Percentiles rank a stretch among this genome's conserved stretches.
Evolutionary conservation across 2,888 invertebrate genomes (phyloP).

Genomic region (Seira sanloemensis): DNA sequence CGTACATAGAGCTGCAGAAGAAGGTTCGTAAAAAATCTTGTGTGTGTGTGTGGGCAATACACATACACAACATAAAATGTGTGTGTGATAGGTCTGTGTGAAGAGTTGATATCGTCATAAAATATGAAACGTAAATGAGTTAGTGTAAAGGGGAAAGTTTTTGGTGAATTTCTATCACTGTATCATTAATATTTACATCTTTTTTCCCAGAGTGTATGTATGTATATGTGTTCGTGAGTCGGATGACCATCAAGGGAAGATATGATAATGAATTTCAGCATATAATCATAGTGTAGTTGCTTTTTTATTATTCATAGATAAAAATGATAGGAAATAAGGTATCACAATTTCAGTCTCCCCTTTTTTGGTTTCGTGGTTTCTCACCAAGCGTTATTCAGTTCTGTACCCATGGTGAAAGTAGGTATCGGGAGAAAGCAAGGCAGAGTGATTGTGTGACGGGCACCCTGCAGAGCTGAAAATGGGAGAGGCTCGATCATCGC

Average conservation of each 20-base stretch:
- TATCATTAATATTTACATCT: background rate
- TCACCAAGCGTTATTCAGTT: background rate
- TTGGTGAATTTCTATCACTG: background rate
- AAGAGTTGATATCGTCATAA: background rate
- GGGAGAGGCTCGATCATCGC: conserved; percentile 58
- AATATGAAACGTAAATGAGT: background rate
- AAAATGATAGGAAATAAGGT: background rate
- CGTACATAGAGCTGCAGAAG: too few species aligned
- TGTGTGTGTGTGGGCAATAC: background rate
- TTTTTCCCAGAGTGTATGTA: background rate
- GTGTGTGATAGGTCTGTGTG: background rate
- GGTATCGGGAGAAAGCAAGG: background rate
- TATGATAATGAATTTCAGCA: background rate
- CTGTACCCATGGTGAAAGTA: background rate
- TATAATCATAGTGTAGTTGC: background rate
- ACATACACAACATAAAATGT: background rate
- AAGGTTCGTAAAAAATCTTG: background rate
- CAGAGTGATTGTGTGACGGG: conserved; percentile 50
- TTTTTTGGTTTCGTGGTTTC: background rate
- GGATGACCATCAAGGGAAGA: background rate
- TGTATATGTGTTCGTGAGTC: background rate
- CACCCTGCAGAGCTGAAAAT: conserved; percentile 56
- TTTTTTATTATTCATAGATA: conserved; percentile 1
- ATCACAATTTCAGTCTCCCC: background rate
- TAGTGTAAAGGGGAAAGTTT: background rate